Base-by-base conservation (phyloP, 2,797 vertebrate genomes). In the Liasis olivaceus region DNA sequence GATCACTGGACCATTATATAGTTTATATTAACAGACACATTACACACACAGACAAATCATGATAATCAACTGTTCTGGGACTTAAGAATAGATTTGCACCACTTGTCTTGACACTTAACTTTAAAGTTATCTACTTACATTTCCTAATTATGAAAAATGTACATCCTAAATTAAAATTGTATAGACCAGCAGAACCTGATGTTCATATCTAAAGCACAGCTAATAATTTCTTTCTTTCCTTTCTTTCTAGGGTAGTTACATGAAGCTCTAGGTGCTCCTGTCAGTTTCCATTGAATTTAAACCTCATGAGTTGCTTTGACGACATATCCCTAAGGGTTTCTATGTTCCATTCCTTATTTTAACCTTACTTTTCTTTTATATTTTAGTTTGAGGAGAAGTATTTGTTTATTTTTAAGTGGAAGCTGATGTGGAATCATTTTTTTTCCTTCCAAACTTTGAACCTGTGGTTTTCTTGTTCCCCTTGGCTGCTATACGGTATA, bases 281-380 rank as follows among this genome's bases (percentile, higher is more conserved):
- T 96, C 97, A 96, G 9, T 93, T 95, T 96, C 93, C 95, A 95
- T 96, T 96, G 96, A 96, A 96, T 96, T 96, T 95, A 96, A 96
- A 96, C 36, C 95, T 95, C 95, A 94, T 95, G 93, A 97, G 94
- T 95, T 93, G 93, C 93, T 97, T 96, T 96, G 95, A 95, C 95
- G 95, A 93, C 93, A 93, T 90, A 92, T 94, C 95, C 94, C 94
- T 92, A 51, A 96, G 94, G 95, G 90, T 93, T 95, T 96, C 81
- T 91, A 6, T 95, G 92, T 94, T 92, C 51, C 93, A 89, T 11
- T 93, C 72, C 91, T 96, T 93, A 94, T 95, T 96, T 94, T 87
- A 93, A 81, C 94, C 95, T 93, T 28, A 1, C 93, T 0, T 22
- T 31, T 36, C 36, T 88, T 87, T 87, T 90, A 90, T 15, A 66